Evolutionary conservation across 2,888 invertebrate genomes (phyloP).

Genomic region (Temnothorax ravouxi): DNA sequence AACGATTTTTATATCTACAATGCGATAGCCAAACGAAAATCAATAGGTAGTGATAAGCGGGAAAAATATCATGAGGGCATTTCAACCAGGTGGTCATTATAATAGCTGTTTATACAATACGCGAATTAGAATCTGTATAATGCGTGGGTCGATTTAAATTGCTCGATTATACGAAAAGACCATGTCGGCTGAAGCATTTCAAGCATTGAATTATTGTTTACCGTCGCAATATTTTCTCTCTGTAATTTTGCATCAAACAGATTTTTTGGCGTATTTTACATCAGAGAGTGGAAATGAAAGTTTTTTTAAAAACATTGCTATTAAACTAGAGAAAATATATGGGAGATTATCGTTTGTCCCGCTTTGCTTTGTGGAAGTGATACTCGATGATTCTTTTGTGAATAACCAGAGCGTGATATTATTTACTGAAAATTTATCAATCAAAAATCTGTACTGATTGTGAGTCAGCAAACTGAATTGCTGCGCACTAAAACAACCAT

Average conservation of each 20-base stretch:
- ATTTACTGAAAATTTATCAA: constrained; percentile 1
- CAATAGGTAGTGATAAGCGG: not conserved
- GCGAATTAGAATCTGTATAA: not conserved
- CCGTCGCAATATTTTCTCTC: not conserved
- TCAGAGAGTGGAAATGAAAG: not conserved
- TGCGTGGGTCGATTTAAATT: not conserved
- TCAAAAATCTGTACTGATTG: not conserved
- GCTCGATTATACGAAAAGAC: not conserved
- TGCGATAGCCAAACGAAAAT: not conserved
- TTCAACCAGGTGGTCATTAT: not conserved
- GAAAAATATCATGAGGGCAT: not conserved
- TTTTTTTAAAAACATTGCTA: not conserved
- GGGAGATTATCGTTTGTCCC: not conserved
- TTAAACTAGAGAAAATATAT: constrained; percentile 8
- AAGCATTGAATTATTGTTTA: not conserved
- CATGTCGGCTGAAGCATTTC: not conserved
- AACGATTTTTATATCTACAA: not conserved
- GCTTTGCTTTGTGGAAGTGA: not conserved
- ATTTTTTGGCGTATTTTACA: not conserved
- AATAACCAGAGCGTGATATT: not conserved
- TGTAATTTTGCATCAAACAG: not conserved
- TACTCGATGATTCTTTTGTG: not conserved
- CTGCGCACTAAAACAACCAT: not conserved
- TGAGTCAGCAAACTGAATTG: not conserved
- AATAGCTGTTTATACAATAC: not conserved